Conservation (phyloP, 1,140 invertebrate genomes). For the Lepidostoma basale region DNA sequence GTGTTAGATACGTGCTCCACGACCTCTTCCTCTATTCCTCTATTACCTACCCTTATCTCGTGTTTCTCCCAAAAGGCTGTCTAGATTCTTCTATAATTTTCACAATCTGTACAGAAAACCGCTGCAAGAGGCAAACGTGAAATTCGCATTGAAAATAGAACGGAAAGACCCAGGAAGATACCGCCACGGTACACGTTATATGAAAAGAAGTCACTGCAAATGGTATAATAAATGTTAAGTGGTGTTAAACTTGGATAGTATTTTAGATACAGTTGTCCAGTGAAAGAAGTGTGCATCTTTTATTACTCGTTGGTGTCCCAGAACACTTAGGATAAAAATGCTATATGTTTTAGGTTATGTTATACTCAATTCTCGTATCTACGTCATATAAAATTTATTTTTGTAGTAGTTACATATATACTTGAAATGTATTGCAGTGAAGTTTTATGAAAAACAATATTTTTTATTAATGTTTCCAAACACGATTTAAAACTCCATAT, state of each 20-base stretch:
- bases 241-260: neutral
- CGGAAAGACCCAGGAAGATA: neutral
- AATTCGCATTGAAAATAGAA: conserved; percentile 21
- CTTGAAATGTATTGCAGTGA: no score
- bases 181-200: neutral
- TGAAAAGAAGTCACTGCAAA: conserved; percentile 3
- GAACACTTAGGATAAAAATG: no score
- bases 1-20: conserved; percentile 42
- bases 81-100: conserved; percentile 43
- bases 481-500: no score
- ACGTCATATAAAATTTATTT: no score
- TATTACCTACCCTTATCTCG: conserved; percentile 32
- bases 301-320: no score
- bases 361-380: no score
- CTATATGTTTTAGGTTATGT: no score
- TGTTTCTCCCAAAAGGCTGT: conserved; percentile 39
- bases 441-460: no score
- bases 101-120: conserved; percentile 34
- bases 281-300: neutral
- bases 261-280: neutral
- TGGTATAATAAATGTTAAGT: conserved; percentile 18
- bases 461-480: no score
- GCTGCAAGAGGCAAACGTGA: conserved; percentile 9
- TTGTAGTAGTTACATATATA: no score
- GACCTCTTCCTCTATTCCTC: conserved; percentile 36